Evolutionary conservation across 2,888 invertebrate genomes (phyloP), one percentile per base, ranked within the genome.

Genomic region (Eupithecia inturbata): DNA sequence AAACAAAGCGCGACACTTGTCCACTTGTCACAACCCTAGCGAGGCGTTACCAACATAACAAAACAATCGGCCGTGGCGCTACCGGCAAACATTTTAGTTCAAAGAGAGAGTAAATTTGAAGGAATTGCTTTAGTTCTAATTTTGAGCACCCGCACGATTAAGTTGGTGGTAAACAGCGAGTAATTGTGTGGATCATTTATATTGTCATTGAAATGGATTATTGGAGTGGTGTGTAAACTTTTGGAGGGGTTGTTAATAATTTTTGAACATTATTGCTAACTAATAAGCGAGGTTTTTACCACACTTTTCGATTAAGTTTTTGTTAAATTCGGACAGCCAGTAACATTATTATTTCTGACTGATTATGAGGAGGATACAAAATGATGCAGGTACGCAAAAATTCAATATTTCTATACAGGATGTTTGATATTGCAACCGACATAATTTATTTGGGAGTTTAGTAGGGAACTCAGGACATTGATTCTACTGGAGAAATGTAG

Each of bases 1-100:
- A 87, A 90, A 90, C 89, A 89, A 82, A 87, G 82, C 83, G 80
- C 82, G 82, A 79, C 57, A 87, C 84, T 85, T 89, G 85, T 82
- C 83, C 85, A 83, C 91, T 90, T 79, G 78, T 74, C 72, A 71
- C 76, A 75, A 72, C 79, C 76, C 77, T 80, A 68, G 53, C 14
- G 73, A 62, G 33, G 33, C 33, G 63, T 16, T 66, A 41, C 66
- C 66, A 39, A 66, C 66, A n/a, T 66, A 66, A 36, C 63, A 33
- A 33, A 33, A 33, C 63, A 64, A 33, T n/a, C 22, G 26, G 14
- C 57, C 26, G 26, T 64, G 36, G 36, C 63, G 63, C n/a, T 33
- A 64, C 36, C 63, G 36, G 33, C 36, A 57, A 26, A 14, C 9
- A 12, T 36, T 63, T 36, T 64, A 64, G 1, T 36, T 22, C 10